Percentiles rank a stretch among this genome's conserved stretches.
Evolutionary conservation across 53 echinoderm and acorn worm species (phyloP).

Genomic region (Echinarachnius parma): DNA sequence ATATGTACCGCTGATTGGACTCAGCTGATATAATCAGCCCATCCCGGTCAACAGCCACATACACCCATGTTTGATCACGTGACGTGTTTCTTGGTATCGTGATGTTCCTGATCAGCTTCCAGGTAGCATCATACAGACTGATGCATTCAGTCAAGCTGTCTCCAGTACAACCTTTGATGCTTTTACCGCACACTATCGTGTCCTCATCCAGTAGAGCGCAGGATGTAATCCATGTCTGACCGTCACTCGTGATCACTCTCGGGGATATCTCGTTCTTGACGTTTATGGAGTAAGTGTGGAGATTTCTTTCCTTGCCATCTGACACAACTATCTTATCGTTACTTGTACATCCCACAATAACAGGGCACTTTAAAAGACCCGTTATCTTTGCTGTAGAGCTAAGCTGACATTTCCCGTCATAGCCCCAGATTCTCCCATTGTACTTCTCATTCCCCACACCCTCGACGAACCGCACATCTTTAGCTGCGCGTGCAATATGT

Average conservation of each 20-base stretch:
- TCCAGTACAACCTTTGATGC: not conserved
- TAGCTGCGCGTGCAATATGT: not conserved
- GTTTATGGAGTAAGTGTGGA: not conserved
- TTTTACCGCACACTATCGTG: constrained; percentile 16
- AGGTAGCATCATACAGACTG: constrained; percentile 11
- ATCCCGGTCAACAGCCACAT: constrained; percentile 7
- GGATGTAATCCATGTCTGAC: not conserved
- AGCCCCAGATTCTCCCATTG: constrained; percentile 18
- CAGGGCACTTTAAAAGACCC: not conserved
- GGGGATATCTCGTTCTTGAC: not conserved
- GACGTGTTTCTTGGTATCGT: constrained; percentile 15
- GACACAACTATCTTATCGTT: not conserved
- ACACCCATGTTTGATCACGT: not conserved
- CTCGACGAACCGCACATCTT: constrained; percentile 16
- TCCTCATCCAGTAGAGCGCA: not conserved
- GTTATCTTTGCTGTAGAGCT: not conserved
- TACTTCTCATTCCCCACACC: not conserved
- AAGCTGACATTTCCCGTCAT: constrained; percentile 18
- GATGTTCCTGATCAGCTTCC: constrained; percentile 12
- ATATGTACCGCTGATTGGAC: not conserved
- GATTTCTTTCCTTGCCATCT: not conserved
- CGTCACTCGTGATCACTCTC: not conserved
- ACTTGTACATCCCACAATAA: not conserved
- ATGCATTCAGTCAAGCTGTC: constrained; percentile 5
- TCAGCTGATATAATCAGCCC: constrained; percentile 19